These are phyloP conservation scores for Conistra vaccinii DNA, from an alignment of 2,888 invertebrate genomes.

Conservation along the genomic window DNA sequence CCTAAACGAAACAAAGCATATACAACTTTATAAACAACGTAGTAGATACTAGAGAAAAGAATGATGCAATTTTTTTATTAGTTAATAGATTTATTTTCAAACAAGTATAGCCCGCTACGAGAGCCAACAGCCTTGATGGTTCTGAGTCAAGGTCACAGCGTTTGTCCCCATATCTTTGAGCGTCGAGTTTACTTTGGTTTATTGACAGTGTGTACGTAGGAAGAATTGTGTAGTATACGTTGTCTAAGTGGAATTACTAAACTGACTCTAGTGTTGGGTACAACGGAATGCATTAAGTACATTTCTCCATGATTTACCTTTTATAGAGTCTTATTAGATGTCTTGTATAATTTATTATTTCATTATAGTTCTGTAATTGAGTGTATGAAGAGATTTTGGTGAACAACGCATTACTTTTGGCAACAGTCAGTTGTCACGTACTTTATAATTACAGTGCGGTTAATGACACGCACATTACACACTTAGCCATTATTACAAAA, in stretches of 20 bases:
- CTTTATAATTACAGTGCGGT: constrained; percentile 61
- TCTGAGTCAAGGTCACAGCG: constrained; percentile 80
- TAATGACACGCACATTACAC: constrained; percentile 71
- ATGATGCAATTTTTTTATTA: constrained; percentile 62
- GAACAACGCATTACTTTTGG: constrained; percentile 15
- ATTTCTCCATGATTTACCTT: neutral
- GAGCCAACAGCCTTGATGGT: constrained; percentile 74
- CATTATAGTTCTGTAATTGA: neutral
- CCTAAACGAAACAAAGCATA: neutral
- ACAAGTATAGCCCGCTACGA: constrained; percentile 56
- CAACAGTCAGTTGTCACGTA: constrained; percentile 28
- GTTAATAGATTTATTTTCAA: constrained; percentile 68
- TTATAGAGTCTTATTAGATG: neutral
- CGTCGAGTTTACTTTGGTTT: constrained; percentile 58
- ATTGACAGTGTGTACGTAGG: constrained; percentile 57
- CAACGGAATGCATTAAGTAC: constrained; percentile 35
- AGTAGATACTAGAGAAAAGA: constrained; percentile 40
- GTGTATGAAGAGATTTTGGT: neutral
- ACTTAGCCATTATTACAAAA: constrained; percentile 72
- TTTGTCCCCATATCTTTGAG: constrained; percentile 60
- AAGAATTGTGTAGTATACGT: constrained; percentile 28
- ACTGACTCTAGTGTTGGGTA: constrained; percentile 10
- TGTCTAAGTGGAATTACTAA: constrained; percentile 32
- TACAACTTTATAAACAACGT: constrained; percentile 20
- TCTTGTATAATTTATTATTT: neutral